These are phyloP conservation scores for Eulemur mongoz DNA, from an alignment of 2,797 vertebrate species.

Conservation along the genomic window DNA sequence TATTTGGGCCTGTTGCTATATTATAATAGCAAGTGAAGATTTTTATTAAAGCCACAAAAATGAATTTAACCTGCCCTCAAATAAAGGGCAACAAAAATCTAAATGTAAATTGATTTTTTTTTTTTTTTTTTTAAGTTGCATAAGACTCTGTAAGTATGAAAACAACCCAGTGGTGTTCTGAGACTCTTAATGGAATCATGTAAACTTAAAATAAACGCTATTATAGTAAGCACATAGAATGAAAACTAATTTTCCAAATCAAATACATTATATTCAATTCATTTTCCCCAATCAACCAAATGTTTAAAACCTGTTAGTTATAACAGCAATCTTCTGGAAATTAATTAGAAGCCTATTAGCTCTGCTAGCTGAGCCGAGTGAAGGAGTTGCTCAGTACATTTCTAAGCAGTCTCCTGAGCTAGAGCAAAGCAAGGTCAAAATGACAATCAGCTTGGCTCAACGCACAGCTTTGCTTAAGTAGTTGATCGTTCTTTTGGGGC, in stretches of 20 bases:
- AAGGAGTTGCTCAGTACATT: conserved; percentile 54
- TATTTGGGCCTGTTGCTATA: conserved; percentile 77
- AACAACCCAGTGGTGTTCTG: conserved; percentile 63
- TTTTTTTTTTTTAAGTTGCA: conserved; percentile 56
- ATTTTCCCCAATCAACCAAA: conserved; percentile 72
- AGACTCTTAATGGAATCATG: conserved; percentile 80
- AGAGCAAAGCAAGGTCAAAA: conserved; percentile 69
- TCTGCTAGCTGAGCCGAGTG: conserved; percentile 72
- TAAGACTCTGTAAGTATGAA: conserved; percentile 28
- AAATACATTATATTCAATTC: conserved; percentile 75
- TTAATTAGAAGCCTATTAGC: conserved; percentile 74
- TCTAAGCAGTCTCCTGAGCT: conserved; percentile 63
- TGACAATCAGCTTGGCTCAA: conserved; percentile 32
- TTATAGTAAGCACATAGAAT: conserved; percentile 79
- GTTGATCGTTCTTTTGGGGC: neutral
- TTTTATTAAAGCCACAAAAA: conserved; percentile 76
- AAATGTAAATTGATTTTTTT: conserved; percentile 65
- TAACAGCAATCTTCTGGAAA: conserved; percentile 74
- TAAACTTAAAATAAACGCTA: conserved; percentile 79
- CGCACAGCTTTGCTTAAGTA: neutral
- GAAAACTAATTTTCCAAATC: conserved; percentile 82
- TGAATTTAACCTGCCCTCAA: conserved; percentile 65
- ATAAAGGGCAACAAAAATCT: conserved; percentile 67
- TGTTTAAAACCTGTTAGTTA: conserved; percentile 76
- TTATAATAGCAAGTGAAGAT: conserved; percentile 63